These are phyloP conservation scores for Daubentonia madagascariensis DNA, from an alignment of 2,113 vertebrate species.

Conservation along the genomic window DNA sequence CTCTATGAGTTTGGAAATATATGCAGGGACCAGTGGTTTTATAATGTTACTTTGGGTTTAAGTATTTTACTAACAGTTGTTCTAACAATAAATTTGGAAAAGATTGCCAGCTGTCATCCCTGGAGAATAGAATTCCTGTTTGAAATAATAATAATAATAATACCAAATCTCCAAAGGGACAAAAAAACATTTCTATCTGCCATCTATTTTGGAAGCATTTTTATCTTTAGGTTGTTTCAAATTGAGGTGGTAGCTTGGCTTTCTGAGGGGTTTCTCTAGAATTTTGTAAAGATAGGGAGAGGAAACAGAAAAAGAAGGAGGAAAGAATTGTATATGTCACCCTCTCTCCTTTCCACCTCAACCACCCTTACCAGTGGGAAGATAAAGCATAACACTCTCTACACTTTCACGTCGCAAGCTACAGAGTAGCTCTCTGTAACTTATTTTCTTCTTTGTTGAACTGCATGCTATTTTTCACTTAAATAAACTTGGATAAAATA, in stretches of 20 bases:
- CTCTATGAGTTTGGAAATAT: not conserved
- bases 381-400: not conserved
- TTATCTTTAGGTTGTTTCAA: not conserved
- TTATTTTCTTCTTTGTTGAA: slow-evolving; percentile 16
- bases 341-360: not conserved
- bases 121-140: not conserved
- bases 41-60: not conserved
- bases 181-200: not conserved
- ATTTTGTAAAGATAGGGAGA: not conserved
- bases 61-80: not conserved
- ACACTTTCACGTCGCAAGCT: not conserved
- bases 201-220: not conserved
- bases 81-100: not conserved
- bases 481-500: slow-evolving; percentile 25
- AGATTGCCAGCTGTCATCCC: not conserved
- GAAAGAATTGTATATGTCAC: not conserved
- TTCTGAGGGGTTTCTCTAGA: not conserved
- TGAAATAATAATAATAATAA: not conserved
- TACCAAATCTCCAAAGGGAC: not conserved
- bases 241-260: not conserved
- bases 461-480: slow-evolving; percentile 19
- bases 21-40: not conserved
- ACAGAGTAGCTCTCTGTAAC: not conserved
- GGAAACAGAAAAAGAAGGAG: not conserved
- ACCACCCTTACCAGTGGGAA: not conserved